Conservation (phyloP, 2,888 invertebrate genomes). For the Drosophila nr. perissopoda region DNA sequence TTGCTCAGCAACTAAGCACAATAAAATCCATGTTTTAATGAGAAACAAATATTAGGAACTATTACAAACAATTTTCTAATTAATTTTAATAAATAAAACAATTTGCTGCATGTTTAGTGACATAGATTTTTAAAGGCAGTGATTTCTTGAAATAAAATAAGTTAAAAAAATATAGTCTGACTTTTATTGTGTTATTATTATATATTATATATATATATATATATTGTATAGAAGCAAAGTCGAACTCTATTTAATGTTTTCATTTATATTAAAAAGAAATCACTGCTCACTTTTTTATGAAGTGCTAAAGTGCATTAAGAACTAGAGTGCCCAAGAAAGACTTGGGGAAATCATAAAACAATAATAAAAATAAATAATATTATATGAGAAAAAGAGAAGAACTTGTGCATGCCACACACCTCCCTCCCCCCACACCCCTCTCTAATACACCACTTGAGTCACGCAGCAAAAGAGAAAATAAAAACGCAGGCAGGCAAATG, state of each 20-base stretch:
- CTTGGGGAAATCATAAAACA: slow-evolving; percentile 14
- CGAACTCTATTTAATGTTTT: not conserved
- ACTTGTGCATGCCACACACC: not conserved
- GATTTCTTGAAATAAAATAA: not conserved
- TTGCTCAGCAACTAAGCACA: not conserved
- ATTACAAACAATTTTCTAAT: not conserved
- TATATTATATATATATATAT: not conserved
- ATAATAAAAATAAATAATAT: slow-evolving; percentile 28
- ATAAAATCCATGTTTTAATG: not conserved
- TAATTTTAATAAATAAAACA: not conserved
- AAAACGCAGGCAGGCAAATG: slow-evolving; percentile 65
- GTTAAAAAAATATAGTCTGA: not conserved
- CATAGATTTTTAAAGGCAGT: not conserved
- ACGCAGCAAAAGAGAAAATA: slow-evolving; percentile 37
- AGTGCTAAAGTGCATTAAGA: slow-evolving; percentile 4
- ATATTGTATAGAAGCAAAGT: not conserved
- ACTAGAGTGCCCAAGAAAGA: not conserved
- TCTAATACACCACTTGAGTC: slow-evolving; percentile 41
- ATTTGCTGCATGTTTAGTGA: not conserved
- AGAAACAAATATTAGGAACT: not conserved
- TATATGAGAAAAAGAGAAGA: slow-evolving; percentile 15
- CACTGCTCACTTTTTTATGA: not conserved
- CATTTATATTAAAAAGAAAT: not conserved
- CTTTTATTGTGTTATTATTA: not conserved
- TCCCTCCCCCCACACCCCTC: not conserved